phyloP scores from a whole-genome alignment of 2,797 vertebrate genomes.

The Leucoraja ocellata region DNA sequence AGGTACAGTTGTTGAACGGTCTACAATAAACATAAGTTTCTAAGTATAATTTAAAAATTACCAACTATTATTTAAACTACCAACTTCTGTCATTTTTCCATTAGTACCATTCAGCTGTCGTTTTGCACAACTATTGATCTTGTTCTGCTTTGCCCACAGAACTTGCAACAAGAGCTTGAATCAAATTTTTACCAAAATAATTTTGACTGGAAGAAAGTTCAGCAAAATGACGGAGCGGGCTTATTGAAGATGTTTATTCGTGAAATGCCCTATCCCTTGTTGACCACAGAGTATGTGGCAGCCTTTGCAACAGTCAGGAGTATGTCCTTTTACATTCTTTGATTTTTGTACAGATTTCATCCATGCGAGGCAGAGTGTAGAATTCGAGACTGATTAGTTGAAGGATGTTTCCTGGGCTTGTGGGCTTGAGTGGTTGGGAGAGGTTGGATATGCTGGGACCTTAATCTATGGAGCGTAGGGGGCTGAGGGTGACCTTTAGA shows the following conservation, averaged over 20 bases:
- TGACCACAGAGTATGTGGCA: conserved; percentile 79
- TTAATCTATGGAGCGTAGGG: too few relatives aligned
- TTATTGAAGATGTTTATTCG: conserved; percentile 85
- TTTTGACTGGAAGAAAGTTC: conserved; percentile 78
- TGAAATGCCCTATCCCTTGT: conserved; percentile 74
- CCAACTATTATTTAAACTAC: too few relatives aligned
- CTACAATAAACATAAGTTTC: neutral
- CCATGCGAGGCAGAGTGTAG: neutral
- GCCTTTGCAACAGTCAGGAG: conserved; percentile 61
- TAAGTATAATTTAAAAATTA: neutral
- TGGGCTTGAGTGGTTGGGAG: too few relatives aligned
- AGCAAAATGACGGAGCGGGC: conserved; percentile 74
- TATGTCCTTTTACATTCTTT: neutral
- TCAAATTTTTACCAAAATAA: conserved; percentile 67
- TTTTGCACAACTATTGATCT: neutral
- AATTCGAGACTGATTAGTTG: neutral
- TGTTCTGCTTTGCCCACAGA: conserved; percentile 47
- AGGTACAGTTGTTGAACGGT: conserved; percentile 57
- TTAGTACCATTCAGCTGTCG: neutral
- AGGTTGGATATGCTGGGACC: too few relatives aligned
- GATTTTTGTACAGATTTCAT: too few relatives aligned
- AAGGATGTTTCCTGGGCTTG: neutral
- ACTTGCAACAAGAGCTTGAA: conserved; percentile 74
- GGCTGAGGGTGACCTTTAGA: too few relatives aligned
- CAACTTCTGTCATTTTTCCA: neutral